Conservation (phyloP, 2,888 invertebrate species). For the Melitaea athalia region DNA sequence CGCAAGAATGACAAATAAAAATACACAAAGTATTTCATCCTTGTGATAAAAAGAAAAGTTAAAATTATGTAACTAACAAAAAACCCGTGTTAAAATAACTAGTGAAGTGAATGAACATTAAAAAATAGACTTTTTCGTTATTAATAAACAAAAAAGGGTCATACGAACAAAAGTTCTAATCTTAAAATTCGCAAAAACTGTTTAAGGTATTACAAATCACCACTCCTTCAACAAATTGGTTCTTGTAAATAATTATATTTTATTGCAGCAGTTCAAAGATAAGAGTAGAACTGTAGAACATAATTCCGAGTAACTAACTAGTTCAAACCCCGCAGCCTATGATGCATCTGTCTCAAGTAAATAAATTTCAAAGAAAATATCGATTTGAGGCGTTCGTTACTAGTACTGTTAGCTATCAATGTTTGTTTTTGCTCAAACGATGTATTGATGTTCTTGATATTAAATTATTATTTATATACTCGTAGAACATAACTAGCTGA, state of each 20-base stretch:
- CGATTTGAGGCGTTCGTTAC: slow-evolving; percentile 28
- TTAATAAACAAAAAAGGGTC: neutral
- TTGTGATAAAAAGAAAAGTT: too few species aligned
- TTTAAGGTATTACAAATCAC: slow-evolving; percentile 51
- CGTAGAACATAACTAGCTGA: too few species aligned
- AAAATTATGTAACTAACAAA: too few species aligned
- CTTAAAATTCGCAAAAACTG: slow-evolving; percentile 11
- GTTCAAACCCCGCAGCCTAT: slow-evolving; percentile 55
- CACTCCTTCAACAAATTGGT: slow-evolving; percentile 69
- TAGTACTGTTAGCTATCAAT: slow-evolving; percentile 13
- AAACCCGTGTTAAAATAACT: too few species aligned
- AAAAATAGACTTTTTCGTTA: too few species aligned
- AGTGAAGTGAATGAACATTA: too few species aligned
- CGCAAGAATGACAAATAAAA: too few species aligned
- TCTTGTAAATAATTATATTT: slow-evolving; percentile 78
- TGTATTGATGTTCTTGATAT: neutral
- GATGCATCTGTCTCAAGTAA: slow-evolving; percentile 45
- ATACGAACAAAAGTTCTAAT: neutral
- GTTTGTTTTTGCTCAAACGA: slow-evolving; percentile 10
- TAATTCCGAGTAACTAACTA: slow-evolving; percentile 71
- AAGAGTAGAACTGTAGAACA: slow-evolving; percentile 64
- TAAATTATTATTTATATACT: neutral
- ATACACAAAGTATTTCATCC: too few species aligned
- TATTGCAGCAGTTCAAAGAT: slow-evolving; percentile 65
- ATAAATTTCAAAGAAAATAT: slow-evolving; percentile 44